A percentile compares a stretch with the other conserved stretches of the same genome.
phyloP scores from a whole-genome alignment of 2,113 vertebrate species.

The Zeus faber region DNA sequence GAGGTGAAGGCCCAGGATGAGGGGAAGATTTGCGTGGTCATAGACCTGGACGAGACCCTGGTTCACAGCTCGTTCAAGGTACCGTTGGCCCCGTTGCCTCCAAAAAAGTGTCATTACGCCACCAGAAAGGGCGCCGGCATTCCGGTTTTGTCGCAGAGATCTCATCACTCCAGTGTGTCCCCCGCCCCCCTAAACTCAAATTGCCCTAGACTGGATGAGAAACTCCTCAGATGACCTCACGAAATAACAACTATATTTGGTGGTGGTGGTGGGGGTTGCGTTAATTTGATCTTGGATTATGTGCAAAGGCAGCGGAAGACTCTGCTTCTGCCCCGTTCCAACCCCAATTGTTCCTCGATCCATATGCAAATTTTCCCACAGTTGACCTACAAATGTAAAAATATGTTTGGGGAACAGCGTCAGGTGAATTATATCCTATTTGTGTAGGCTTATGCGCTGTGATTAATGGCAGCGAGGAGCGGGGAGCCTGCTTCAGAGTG shows the following conservation, averaged over 20 bases:
- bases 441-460: conserved; percentile 1
- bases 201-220: too few relatives aligned
- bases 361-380: not conserved
- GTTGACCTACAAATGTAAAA: not conserved
- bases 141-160: too few relatives aligned
- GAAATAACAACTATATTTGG: too few relatives aligned
- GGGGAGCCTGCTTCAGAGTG: conserved; percentile 12
- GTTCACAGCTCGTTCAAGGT: conserved; percentile 97
- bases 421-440: not conserved
- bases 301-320: too few relatives aligned
- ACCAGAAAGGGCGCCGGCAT: not conserved
- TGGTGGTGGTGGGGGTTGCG: too few relatives aligned
- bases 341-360: too few relatives aligned
- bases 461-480: conserved; percentile 26
- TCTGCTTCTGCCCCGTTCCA: too few relatives aligned
- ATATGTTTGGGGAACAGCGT: conserved; percentile 3
- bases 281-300: too few relatives aligned
- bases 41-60: conserved; percentile 91
- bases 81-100: conserved; percentile 11
- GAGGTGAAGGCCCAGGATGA: conserved; percentile 83
- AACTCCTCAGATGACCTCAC: too few relatives aligned
- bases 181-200: too few relatives aligned
- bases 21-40: conserved; percentile 90
- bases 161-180: too few relatives aligned
- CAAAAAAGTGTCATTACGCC: not conserved